These are phyloP conservation scores for Standfussiana lucernea DNA, from an alignment of 2,888 invertebrate species.

Conservation along the genomic window DNA sequence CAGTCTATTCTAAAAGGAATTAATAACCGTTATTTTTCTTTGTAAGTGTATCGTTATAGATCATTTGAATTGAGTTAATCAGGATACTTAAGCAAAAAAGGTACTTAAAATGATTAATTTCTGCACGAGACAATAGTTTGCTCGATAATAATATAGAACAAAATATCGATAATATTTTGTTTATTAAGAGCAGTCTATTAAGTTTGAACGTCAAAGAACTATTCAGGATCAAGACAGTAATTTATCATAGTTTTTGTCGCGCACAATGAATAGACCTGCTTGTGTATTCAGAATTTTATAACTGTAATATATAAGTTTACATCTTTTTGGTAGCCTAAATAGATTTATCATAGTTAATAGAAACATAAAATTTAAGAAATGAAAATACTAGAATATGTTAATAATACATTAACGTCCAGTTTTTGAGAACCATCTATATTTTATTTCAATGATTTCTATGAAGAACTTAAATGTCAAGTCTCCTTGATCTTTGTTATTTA, in stretches of 20 bases:
- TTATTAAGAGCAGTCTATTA: slow-evolving; percentile 66
- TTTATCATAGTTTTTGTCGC: slow-evolving; percentile 87
- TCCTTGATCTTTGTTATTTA: slow-evolving; percentile 46
- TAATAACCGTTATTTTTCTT: slow-evolving; percentile 52
- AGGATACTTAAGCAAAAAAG: slow-evolving; percentile 51
- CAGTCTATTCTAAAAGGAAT: slow-evolving; percentile 27
- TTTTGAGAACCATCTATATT: not conserved
- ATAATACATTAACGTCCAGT: slow-evolving; percentile 13
- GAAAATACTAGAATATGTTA: not conserved
- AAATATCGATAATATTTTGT: slow-evolving; percentile 69
- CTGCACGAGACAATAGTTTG: slow-evolving; percentile 71
- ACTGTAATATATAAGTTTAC: slow-evolving; percentile 77
- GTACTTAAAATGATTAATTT: slow-evolving; percentile 55
- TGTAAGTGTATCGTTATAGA: slow-evolving; percentile 39
- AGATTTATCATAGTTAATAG: slow-evolving; percentile 50
- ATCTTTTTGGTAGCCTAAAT: slow-evolving; percentile 54
- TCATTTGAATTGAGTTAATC: slow-evolving; percentile 45
- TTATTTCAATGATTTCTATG: slow-evolving; percentile 4
- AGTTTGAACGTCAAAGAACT: slow-evolving; percentile 80
- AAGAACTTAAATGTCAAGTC: slow-evolving; percentile 18
- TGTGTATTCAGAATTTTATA: slow-evolving; percentile 75
- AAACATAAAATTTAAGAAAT: slow-evolving; percentile 14
- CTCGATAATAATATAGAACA: slow-evolving; percentile 71
- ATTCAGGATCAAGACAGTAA: slow-evolving; percentile 78
- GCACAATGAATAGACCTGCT: slow-evolving; percentile 74